Conservation (phyloP, 2,797 vertebrate genomes). For the Esox masquinongy region DNA sequence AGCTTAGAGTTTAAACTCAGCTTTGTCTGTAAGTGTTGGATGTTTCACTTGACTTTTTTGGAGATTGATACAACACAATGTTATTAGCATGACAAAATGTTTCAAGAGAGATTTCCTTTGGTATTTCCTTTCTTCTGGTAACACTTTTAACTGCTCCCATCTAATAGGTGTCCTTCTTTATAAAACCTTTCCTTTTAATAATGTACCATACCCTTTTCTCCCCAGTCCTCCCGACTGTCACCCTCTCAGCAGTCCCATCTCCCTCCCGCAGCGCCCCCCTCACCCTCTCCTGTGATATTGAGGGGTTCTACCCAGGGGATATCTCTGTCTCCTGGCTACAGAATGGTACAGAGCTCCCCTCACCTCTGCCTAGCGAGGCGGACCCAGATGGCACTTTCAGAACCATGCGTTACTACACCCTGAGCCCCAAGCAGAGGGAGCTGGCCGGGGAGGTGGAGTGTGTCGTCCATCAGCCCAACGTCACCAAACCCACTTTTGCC, state of each 20-base stretch:
- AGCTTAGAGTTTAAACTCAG: conserved; percentile 62
- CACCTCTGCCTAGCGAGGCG: conserved; percentile 42
- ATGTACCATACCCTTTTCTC: neutral
- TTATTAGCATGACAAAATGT: neutral
- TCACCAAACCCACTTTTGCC: conserved; percentile 55
- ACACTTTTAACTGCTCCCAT: too few species aligned
- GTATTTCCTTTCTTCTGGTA: too few species aligned
- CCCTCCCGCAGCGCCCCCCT: conserved; percentile 53
- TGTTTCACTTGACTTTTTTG: neutral
- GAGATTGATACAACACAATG: neutral
- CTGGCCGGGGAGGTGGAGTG: conserved; percentile 77
- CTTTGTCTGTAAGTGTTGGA: conserved; percentile 66
- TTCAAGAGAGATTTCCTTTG: neutral
- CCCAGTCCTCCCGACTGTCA: conserved; percentile 65
- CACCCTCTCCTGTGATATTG: conserved; percentile 75
- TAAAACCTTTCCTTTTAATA: neutral
- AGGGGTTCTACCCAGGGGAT: conserved; percentile 72
- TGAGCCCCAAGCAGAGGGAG: conserved; percentile 70
- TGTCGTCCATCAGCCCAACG: conserved; percentile 76
- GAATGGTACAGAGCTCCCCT: conserved; percentile 65
- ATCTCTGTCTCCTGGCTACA: conserved; percentile 73
- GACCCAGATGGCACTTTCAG: conserved; percentile 68
- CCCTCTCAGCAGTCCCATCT: conserved; percentile 52
- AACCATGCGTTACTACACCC: conserved; percentile 68
- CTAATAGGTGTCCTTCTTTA: too few species aligned